Evolutionary conservation across 2,888 invertebrate species (phyloP).

Genomic region (Harmothoe impar): DNA sequence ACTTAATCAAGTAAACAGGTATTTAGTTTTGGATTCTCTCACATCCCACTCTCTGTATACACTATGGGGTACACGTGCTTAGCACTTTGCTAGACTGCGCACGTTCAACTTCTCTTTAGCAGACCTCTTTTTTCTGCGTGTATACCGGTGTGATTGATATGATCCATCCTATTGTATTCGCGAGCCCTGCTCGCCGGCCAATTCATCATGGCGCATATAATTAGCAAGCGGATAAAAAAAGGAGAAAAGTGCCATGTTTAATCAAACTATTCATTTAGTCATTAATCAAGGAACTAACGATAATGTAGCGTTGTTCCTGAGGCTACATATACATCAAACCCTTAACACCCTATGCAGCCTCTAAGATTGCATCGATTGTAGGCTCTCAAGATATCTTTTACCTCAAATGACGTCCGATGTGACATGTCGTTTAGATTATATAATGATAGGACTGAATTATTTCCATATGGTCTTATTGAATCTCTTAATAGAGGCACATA

Average conservation of each 20-base stretch:
- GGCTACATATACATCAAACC: too few species aligned
- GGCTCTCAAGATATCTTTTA: too few species aligned
- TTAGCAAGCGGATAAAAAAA: not conserved
- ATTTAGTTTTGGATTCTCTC: not conserved
- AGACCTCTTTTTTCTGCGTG: not conserved
- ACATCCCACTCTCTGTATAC: not conserved
- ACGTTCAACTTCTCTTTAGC: slow-evolving; percentile 29
- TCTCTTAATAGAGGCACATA: too few species aligned
- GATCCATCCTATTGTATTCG: not conserved
- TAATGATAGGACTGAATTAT: too few species aligned
- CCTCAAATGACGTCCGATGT: too few species aligned
- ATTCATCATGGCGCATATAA: slow-evolving; percentile 39
- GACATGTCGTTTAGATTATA: too few species aligned
- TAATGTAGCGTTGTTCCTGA: too few species aligned
- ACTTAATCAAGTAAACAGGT: not conserved
- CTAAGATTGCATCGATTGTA: too few species aligned
- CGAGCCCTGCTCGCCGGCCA: not conserved
- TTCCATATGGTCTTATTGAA: too few species aligned
- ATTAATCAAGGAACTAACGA: slow-evolving; percentile 45
- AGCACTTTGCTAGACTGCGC: not conserved
- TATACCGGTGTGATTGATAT: not conserved
- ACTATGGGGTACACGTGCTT: not conserved
- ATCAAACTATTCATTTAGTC: slow-evolving; percentile 52
- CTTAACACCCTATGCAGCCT: too few species aligned
- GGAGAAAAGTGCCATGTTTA: slow-evolving; percentile 38